Evolutionary conservation across 1,140 invertebrate genomes (phyloP).

Genomic region (Helicorthomorpha holstii): DNA sequence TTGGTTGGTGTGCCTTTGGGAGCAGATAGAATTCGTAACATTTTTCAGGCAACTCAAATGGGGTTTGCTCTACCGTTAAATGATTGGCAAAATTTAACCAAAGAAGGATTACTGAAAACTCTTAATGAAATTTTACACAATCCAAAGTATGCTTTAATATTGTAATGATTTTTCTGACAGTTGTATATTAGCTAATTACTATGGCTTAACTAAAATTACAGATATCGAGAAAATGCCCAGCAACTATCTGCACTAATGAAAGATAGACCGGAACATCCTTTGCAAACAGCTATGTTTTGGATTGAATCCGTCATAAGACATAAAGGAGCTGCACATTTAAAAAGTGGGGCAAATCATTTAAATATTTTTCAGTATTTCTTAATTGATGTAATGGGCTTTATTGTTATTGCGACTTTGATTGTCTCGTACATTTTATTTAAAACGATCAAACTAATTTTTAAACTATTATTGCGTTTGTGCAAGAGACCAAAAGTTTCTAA

Average conservation of each 20-base stretch:
- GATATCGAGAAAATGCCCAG: neutral
- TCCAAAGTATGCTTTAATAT: neutral
- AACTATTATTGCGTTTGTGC: too few species aligned
- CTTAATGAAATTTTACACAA: neutral
- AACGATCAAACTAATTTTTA: too few species aligned
- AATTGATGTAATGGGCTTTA: slow-evolving; percentile 32
- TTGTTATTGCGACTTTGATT: too few species aligned
- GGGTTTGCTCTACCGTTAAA: neutral
- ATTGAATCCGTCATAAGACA: slow-evolving; percentile 18
- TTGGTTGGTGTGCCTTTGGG: slow-evolving; percentile 52
- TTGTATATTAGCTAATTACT: neutral
- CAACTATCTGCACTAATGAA: slow-evolving; percentile 8
- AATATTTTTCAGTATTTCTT: slow-evolving; percentile 35
- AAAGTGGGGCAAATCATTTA: slow-evolving; percentile 38
- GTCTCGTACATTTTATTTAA: too few species aligned
- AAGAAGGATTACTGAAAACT: neutral
- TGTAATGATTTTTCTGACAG: too few species aligned
- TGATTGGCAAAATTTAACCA: neutral
- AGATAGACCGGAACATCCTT: slow-evolving; percentile 13
- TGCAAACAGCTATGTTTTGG: slow-evolving; percentile 19
- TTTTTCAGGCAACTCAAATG: slow-evolving; percentile 5
- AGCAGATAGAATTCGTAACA: slow-evolving; percentile 33
- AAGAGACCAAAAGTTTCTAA: too few species aligned
- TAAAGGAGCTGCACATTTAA: slow-evolving; percentile 24
- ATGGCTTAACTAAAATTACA: neutral